Base-by-base conservation (phyloP, 2,113 vertebrate genomes). In the Phrynocephalus versicolor region DNA sequence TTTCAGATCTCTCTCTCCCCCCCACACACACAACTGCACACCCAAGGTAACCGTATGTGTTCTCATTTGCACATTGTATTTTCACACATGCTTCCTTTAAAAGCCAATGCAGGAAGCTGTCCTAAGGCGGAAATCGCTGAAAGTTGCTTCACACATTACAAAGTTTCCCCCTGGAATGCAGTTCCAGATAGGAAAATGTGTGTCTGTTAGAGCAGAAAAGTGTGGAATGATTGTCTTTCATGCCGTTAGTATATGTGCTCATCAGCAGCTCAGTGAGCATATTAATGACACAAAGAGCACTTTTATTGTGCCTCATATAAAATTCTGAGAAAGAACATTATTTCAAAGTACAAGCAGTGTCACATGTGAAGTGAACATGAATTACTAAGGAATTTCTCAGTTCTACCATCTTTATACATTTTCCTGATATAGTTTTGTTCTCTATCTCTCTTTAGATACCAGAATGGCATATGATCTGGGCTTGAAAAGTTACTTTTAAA, bases 111-210 rank as follows among this genome's bases (percentile, higher is more conserved):
- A 69, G 51, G 39, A 81, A 51, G 19, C n/a, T 33, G 19, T 64
- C 79, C n/a, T 51, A 69, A 35, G 64, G 41, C 30, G 45, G 45
- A 81, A 81, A 69, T 69, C 12, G 35, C 12, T 81, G 65, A 35
- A 57, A 25, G 39, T 33, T 35, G 64, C 79, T 55, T 81, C 65
- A 81, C 39, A 81, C 45, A 15, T 81, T 81, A 33, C 30, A 69
- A 51, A 18, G 51, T 81, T 67, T 81, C 19, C 23, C 19, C 39
- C 19, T 35, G 64, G 41, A 51, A 51, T 81, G 33, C 39, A 69
- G 64, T 45, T 81, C 79, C 64, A 69, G 41, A 33, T 51, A 81
- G 64, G 65, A 67, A 81, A 81, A 81, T 81, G 35, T 71, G n/a
- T 14, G 3, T 74, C 39, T 33, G 57, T 30, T 57, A 58, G 27